Base-by-base conservation (phyloP, 2,888 invertebrate species). In the Tetragonisca angustula region DNA sequence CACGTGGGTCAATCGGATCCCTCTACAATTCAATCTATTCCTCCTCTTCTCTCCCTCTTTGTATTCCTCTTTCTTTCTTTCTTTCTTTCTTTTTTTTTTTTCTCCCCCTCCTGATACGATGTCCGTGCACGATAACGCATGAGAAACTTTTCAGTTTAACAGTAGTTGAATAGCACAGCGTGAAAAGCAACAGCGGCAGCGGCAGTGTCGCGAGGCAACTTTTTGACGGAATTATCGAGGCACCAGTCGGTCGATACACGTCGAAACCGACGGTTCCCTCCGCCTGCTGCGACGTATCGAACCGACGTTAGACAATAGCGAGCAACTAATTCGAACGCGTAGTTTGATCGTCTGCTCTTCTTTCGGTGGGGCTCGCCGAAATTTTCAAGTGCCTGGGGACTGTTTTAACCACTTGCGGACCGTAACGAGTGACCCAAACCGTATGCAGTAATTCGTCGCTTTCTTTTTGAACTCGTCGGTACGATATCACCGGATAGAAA, bases 51-150 rank as follows among this genome's bases (percentile, higher is more conserved):
- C 21, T 27, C 36, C 24, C 17, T 68, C 64, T 32, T 49, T 56
- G 21, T 64, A 50, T 52, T 59, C 36, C 17, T 9, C 13, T 1
- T 64, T 4, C 36, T 21, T 50, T 17, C 65, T 61, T 50, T 52
- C 59, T 36, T 68, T 56, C 49, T 15, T 21, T 15, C 17, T 49
- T 36, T 32, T 24, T 68, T 64, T 56, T 61, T 61, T n/a, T 64
- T 27, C 2, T 27, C 27, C 2, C 2, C 27, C 27, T 27, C 27
- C 54, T 52, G 52, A 43, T 59, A 56, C 71, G 54, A 77, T 76
- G 65, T 76, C 36, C 59, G 52, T 67, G 80, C 89, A 88, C 82
- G 84, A 64, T 76, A 73, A 87, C 74, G 88, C 88, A 88, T 88
- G 88, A 76, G 65, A 80, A 59, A 5, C 11, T 74, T 76, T 61